A percentile compares a stretch with the other conserved stretches of the same genome.
phyloP scores from a whole-genome alignment of 2,888 invertebrate genomes.

The Cheilosia vulpina region DNA sequence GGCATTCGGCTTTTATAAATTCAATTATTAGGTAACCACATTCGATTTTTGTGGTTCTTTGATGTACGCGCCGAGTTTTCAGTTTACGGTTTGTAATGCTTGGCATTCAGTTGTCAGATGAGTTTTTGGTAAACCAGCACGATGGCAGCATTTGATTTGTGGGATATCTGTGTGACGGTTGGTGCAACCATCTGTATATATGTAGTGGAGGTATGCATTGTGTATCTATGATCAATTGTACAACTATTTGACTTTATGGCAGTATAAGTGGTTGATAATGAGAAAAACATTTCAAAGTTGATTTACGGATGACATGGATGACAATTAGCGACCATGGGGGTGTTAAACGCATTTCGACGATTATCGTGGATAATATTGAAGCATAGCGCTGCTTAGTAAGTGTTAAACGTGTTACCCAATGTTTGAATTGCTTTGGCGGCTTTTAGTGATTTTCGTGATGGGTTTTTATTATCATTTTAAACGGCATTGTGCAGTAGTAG shows the following conservation, averaged over 20 bases:
- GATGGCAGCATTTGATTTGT: constrained; percentile 64
- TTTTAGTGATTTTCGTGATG: neutral
- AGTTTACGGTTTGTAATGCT: constrained; percentile 4
- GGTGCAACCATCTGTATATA: neutral
- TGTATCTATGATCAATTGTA: neutral
- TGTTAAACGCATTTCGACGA: constrained; percentile 37
- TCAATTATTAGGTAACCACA: constrained; percentile 46
- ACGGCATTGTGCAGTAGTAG: no score
- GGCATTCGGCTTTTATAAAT: constrained; percentile 18
- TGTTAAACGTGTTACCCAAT: neutral
- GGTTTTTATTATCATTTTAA: neutral
- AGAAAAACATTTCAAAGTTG: constrained; percentile 58
- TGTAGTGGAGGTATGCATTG: neutral
- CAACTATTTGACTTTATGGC: constrained; percentile 22
- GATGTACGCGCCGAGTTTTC: constrained; percentile 21
- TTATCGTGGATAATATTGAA: neutral
- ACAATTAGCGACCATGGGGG: constrained; percentile 17
- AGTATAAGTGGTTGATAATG: constrained; percentile 56
- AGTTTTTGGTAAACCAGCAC: constrained; percentile 29
- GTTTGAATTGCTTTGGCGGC: neutral
- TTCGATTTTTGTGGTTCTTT: constrained; percentile 21
- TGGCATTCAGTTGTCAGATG: constrained; percentile 48
- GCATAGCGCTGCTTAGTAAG: neutral
- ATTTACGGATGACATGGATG: constrained; percentile 59
- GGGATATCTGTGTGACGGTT: constrained; percentile 59